A percentile compares a stretch with the other conserved stretches of the same genome.
phyloP scores from a whole-genome alignment of 2,797 vertebrate genomes.

The Salarias fasciatus region DNA sequence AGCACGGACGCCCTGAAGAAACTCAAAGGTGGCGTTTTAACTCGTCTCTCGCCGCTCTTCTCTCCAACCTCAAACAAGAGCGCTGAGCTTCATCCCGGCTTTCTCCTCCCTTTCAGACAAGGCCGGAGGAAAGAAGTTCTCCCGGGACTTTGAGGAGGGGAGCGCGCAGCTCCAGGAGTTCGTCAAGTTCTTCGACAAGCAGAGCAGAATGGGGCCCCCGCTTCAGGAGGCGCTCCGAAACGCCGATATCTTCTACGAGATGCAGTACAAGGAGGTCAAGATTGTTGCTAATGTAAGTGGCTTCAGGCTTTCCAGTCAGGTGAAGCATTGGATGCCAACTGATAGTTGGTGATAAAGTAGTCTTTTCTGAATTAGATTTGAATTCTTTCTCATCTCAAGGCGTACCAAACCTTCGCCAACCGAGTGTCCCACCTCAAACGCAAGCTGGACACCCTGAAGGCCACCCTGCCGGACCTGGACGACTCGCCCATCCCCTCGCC shows the following conservation, averaged over 20 bases:
- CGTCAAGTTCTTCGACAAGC: conserved; percentile 90
- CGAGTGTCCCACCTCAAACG: conserved; percentile 95
- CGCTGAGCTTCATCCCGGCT: background rate
- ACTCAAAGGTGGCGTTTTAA: conserved; percentile 88
- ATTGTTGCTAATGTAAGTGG: conserved; percentile 95
- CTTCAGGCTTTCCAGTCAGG: too few species aligned
- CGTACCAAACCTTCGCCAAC: conserved; percentile 97
- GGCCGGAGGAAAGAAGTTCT: conserved; percentile 97
- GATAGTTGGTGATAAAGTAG: too few species aligned
- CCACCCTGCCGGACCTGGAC: conserved; percentile 90
- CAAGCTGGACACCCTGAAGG: conserved; percentile 93
- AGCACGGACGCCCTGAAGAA: conserved; percentile 93
- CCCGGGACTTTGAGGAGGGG: conserved; percentile 97
- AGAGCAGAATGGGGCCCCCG: conserved; percentile 86
- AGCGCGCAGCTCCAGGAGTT: conserved; percentile 95
- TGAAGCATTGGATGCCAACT: too few species aligned
- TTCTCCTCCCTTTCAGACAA: conserved; percentile 85
- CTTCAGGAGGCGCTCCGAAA: conserved; percentile 90
- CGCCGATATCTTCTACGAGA: conserved; percentile 97
- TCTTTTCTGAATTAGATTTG: background rate
- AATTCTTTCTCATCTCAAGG: conserved; percentile 73
- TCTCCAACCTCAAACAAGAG: background rate
- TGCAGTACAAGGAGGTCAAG: conserved; percentile 98
- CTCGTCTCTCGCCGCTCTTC: background rate
- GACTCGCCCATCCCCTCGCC: conserved; percentile 98